Base-by-base conservation (phyloP, 2,797 vertebrate species). In the Hydrocynus forskahlii region DNA sequence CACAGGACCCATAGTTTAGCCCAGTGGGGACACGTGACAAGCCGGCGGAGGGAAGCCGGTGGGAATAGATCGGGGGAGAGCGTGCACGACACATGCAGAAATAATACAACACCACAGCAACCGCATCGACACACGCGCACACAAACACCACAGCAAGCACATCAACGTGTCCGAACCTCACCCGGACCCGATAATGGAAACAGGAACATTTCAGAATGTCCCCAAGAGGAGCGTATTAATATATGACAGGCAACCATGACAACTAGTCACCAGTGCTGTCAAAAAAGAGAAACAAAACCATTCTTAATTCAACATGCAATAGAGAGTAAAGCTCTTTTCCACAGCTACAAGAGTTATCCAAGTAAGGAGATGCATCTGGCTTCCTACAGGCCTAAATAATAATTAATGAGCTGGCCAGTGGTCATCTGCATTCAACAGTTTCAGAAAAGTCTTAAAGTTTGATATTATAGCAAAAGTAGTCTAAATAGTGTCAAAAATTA, bases 1-100 rank as follows among this genome's bases (percentile, higher is more conserved):
- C 70, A 76, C 69, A 60, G 70, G 75, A 80, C 89, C 88, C 70
- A 62, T 84, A 84, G 78, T 87, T 84, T 83, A 87, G 86, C 85
- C 79, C 64, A 70, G 66, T 60, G 55, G 88, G 84, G 84, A 83
- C 84, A 87, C 78, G 87, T 70, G 86, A 88, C 60, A 77, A 70
- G 86, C 86, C 43, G 70, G 63, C 81, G 86, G 80, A 66, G 89
- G 52, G 86, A 84, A 88, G 59, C 67, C 71, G 19, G 17, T 29
- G 75, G 81, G 75, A 63, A 76, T 66, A 71, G 67, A 81, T n/a
- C 3, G 29, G 52, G n/a, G 69, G 38, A 55, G 73, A 59, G 55
- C 74, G 66, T 38, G 63, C 35, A 50, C 40, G 62, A 54, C 19
- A 57, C 80, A 80, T 69, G 69, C 78, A 69, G 48, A 82, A 80